A percentile compares a stretch with the other conserved stretches of the same genome.
Conservation (phyloP, 2,888 invertebrate genomes). For the Eupeodes latifasciatus region DNA sequence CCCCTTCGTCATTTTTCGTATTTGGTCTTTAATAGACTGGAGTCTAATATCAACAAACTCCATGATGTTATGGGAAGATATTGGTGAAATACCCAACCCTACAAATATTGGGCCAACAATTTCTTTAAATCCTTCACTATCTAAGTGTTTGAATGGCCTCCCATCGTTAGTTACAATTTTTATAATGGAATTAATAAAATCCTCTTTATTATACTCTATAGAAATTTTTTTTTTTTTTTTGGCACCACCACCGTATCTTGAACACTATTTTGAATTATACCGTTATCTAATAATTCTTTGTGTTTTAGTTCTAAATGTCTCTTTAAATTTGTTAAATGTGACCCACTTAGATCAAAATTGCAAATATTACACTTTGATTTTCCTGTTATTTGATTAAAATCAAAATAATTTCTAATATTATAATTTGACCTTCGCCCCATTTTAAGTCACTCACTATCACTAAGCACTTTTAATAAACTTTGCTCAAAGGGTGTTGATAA, state of each 20-base stretch:
- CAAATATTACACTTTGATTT: no score
- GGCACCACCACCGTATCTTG: neutral
- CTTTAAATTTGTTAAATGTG: no score
- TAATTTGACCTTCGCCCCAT: no score
- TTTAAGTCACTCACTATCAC: no score
- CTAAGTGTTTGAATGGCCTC: constrained; percentile 8
- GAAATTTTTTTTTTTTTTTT: constrained; percentile 6
- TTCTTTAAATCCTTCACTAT: constrained; percentile 28
- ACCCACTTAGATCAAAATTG: no score
- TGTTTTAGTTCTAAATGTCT: constrained; percentile 17
- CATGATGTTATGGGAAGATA: constrained; percentile 22
- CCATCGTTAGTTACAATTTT: constrained; percentile 8
- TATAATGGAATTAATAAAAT: constrained; percentile 1
- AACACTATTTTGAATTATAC: constrained; percentile 16
- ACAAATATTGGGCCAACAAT: neutral
- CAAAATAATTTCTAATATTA: no score
- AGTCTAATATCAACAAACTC: neutral
- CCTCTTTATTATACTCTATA: neutral
- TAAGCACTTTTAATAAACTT: no score
- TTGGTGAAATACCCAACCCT: constrained; percentile 21
- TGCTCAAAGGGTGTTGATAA: no score
- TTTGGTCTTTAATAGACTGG: constrained; percentile 9
- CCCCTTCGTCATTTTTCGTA: neutral
- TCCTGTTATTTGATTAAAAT: no score
- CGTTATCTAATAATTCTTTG: constrained; percentile 8